These are phyloP conservation scores for Tinamus major DNA, from an alignment of 2,797 vertebrate species.

Conservation along the genomic window DNA sequence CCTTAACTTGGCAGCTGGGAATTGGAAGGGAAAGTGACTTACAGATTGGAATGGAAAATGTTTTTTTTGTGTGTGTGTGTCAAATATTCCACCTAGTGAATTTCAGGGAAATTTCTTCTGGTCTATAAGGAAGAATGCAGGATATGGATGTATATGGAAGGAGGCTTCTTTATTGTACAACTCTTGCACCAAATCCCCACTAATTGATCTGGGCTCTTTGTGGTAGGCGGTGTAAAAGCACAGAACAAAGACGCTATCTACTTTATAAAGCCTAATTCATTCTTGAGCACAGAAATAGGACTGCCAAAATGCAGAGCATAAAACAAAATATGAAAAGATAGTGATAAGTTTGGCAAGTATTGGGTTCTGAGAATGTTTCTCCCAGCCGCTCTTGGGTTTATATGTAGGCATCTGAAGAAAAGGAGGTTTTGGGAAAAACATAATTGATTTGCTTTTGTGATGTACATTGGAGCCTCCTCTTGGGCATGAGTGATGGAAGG, in stretches of 20 bases:
- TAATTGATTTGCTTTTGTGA: neutral
- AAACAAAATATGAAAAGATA: accelerated
- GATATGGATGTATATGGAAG: neutral
- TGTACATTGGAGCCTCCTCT: neutral
- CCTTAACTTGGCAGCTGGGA: neutral
- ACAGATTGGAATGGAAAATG: neutral
- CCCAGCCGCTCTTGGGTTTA: neutral
- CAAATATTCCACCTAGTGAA: neutral
- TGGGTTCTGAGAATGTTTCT: neutral
- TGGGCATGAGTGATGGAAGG: neutral
- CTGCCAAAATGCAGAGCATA: neutral
- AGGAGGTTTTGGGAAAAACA: neutral
- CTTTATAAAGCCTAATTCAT: neutral
- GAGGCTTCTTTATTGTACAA: neutral
- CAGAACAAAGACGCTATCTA: neutral
- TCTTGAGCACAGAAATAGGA: too few species aligned
- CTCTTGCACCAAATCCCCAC: accelerated
- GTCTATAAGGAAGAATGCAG: neutral
- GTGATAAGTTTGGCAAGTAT: accelerated
- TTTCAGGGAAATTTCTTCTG: neutral
- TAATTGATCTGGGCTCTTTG: neutral
- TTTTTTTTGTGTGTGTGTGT: neutral
- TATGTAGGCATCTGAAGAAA: neutral
- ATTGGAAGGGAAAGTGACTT: neutral
- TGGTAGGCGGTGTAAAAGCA: neutral